Evolutionary conservation across 2,797 vertebrate genomes (phyloP), one percentile per base, ranked within the genome.

Genomic region (Anguilla anguilla): DNA sequence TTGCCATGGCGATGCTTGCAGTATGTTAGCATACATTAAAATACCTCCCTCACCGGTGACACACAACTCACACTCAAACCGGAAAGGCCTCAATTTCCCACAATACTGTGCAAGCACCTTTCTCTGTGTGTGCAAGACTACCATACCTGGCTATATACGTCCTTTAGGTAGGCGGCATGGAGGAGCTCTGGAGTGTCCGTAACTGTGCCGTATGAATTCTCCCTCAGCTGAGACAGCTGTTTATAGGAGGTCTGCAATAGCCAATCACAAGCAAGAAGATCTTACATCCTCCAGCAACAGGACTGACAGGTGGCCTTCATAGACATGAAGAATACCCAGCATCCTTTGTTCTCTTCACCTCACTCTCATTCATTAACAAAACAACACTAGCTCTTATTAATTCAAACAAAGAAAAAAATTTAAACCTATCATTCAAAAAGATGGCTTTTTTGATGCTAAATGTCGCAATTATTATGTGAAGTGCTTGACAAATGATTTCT

Each of bases 81-180:
- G 9, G 28, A 77, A 28, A 46, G 53, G 53, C 55, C 72, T 81
- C 31, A 59, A 77, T 77, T 77, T 86, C 74, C 74, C 57, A 39
- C 35, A 53, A 81, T 82, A 25, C 51, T 83, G 59, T 83, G 31
- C 15, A 35, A 5, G 28, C 22, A 11, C 61, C 61, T 25, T 67
- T 67, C 25, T 67, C 19, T 87, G 39, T 82, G 31, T 51, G 15
- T 46, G 22, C 35, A 46, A 77, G 43, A 67, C 49, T 86, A 28
- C 61, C 74, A 61, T 86, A 96, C 95, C 95, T 96, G 95, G 87
- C 96, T 97, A 94, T 95, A 96, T 88, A 96, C 6, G 84, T 96
- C 95, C 89, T 93, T 96, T 46, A 96, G 92, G 91, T 96, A 95
- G 87, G 95, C 94, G 61, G 96, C 95, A 55, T 96, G 95, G 86